These are phyloP conservation scores for Parazoanthus swiftii DNA, from an alignment of 92 coral and sea anemone genomes.

Conservation along the genomic window DNA sequence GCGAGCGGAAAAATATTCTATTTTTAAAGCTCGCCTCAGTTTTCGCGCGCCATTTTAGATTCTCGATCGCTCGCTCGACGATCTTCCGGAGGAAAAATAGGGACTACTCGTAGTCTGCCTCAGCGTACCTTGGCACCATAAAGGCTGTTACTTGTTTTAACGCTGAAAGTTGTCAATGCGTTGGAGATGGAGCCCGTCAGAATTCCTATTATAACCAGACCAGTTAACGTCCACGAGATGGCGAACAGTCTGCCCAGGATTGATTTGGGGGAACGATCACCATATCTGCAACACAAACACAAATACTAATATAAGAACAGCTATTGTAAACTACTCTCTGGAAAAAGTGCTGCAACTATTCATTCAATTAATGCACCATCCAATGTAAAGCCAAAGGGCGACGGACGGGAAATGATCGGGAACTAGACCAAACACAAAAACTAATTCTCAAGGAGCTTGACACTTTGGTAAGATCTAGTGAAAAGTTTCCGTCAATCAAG, in stretches of 20 bases:
- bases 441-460: no score
- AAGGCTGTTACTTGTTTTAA: not conserved
- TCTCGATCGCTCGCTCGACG: no score
- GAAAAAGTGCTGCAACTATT: not conserved
- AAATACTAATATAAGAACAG: not conserved
- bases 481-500: no score
- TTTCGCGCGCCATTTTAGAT: no score
- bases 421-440: no score
- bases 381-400: no score
- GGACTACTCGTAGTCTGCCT: not conserved
- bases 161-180: slow-evolving; percentile 5
- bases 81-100: no score
- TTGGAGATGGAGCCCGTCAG: slow-evolving; percentile 36
- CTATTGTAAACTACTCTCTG: no score
- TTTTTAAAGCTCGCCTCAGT: no score
- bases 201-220: slow-evolving; percentile 51
- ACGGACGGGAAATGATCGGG: no score
- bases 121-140: slow-evolving; percentile 7
- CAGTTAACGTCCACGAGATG: slow-evolving; percentile 46
- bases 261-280: slow-evolving; percentile 50
- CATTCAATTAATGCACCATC: not conserved
- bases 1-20: no score
- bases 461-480: no score
- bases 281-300: slow-evolving; percentile 32
- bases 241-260: slow-evolving; percentile 50